phyloP scores from a whole-genome alignment of 2,797 vertebrate genomes.

The Muscicapa comitata region DNA sequence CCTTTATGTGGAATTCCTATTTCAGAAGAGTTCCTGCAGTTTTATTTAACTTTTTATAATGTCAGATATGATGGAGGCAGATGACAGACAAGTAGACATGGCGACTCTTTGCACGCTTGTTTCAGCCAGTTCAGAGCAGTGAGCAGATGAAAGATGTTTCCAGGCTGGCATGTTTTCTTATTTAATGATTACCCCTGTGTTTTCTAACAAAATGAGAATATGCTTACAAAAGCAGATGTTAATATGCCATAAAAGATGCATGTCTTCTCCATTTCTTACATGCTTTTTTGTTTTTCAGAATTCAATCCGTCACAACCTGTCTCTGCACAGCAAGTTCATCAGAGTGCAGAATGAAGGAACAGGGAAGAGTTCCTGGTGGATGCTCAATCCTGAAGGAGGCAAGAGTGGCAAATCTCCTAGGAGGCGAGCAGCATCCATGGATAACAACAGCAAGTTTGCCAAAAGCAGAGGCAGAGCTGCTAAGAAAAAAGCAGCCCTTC shows the following conservation, averaged over 20 bases:
- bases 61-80: neutral
- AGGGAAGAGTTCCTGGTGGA: conserved; percentile 99
- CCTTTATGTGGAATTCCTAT: neutral
- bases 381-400: conserved; percentile 96
- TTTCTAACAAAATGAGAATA: neutral
- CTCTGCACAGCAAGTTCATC: conserved; percentile 96
- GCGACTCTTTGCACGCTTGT: neutral
- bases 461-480: conserved; percentile 96
- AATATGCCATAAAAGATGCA: neutral
- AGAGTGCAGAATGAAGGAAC: conserved; percentile 98
- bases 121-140: neutral
- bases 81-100: neutral
- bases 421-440: conserved; percentile 95
- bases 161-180: neutral
- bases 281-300: conserved; percentile 82
- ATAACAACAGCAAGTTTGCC: conserved; percentile 98
- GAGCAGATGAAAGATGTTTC: neutral
- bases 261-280: conserved; percentile 9
- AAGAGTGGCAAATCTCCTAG: conserved; percentile 97
- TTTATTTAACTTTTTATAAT: neutral
- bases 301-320: conserved; percentile 97
- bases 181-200: neutral
- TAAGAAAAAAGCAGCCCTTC: conserved; percentile 95
- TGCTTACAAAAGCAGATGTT: neutral
- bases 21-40: neutral